Evolutionary conservation across 2,113 vertebrate species (phyloP), one percentile per base, ranked within the genome.

Genomic region (Cyprichromis sp.): DNA sequence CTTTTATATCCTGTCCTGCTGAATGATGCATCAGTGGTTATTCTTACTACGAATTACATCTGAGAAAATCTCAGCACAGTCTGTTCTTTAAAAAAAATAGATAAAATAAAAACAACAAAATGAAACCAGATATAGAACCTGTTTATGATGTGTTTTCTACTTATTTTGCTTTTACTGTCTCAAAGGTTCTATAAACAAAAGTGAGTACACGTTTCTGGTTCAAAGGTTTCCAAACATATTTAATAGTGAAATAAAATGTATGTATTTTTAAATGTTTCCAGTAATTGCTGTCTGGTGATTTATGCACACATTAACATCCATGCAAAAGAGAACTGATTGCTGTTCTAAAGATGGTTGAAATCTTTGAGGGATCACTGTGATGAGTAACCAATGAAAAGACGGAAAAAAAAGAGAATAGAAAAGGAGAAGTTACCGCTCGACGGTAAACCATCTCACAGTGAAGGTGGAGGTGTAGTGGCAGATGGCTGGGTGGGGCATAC

Each of bases 101-200:
- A 68, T 68, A 4, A 68, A 68, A 68, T 68, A 68, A 78, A 78
- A 78, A 78, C 45, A 78, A 45, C 21, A 45, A 45, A 45, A 1
- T 26, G 14, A 31, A 78, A 50, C 9, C 29, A 78, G 16, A 73
- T 21, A 34, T 12, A 57, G 45, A 31, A 29, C 54, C 55, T 68
- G 11, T 21, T 7, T 38, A 26, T 80, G 29, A 73, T 7, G 19
- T 53, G 5, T 47, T 54, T 76, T 34, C 45, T 50, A 11, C 24
- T 71, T 24, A 54, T 59, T 66, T 93, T 91, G 61, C 83, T 95
- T 96, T 94, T 97, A 97, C 97, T 98, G 95, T 97, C 97, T 98
- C 96, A 96, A 96, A 97, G 91, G 45, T 53, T 93, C 14, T 86
- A 21, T 83, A 61, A 50, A 78, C 4, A 78, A 78, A 31, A 78